A percentile compares a stretch with the other conserved stretches of the same genome.
Evolutionary conservation across 2,113 vertebrate species (phyloP).

Genomic region (Anguilla rostrata): DNA sequence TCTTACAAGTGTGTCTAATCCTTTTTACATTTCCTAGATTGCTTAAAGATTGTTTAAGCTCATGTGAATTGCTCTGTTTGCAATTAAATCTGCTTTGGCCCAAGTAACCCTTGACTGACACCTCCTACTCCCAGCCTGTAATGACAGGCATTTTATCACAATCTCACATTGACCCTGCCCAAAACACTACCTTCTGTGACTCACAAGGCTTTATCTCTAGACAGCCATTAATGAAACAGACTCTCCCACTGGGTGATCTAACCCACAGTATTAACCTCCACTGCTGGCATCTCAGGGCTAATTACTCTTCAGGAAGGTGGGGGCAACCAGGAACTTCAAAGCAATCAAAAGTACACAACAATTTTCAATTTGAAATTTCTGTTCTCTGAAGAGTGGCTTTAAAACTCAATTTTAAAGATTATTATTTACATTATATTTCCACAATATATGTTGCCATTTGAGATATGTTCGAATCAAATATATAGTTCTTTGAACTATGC

Average conservation of each 20-base stretch:
- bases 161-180: not conserved
- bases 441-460: not conserved
- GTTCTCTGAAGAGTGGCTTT: not conserved
- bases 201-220: not conserved
- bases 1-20: no score
- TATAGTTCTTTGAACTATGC: no score
- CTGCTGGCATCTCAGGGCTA: conserved; percentile 1
- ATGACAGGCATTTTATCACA: not conserved
- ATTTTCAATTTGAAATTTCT: not conserved
- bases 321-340: conserved; percentile 1
- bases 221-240: not conserved
- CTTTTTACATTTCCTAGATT: not conserved
- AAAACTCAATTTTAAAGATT: not conserved
- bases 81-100: not conserved
- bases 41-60: not conserved
- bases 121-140: not conserved
- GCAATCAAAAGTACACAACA: conserved; percentile 1
- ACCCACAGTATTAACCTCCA: not conserved
- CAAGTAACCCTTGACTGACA: not conserved
- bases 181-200: not conserved
- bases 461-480: not conserved
- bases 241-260: not conserved
- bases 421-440: not conserved
- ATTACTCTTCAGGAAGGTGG: not conserved
- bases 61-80: not conserved